Conservation (phyloP, 2,797 vertebrate species). For the Pempheris klunzingeri region DNA sequence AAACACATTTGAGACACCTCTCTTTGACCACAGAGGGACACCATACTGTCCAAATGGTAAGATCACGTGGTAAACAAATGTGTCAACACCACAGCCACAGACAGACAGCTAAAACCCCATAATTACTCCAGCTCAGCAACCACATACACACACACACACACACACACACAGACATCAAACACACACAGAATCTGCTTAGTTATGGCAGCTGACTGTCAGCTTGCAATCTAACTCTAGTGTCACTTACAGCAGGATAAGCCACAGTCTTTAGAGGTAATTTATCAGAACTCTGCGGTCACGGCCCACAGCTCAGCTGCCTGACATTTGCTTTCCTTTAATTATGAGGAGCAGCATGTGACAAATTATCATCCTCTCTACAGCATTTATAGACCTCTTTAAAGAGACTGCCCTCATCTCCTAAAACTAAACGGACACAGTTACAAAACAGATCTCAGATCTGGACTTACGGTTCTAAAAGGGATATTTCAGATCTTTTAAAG, state of each 20-base stretch:
- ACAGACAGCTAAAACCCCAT: conserved; percentile 54
- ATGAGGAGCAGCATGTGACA: conserved; percentile 36
- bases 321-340: conserved; percentile 50
- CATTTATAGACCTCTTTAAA: conserved; percentile 28
- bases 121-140: conserved; percentile 48
- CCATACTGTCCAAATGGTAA: conserved; percentile 32
- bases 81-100: conserved; percentile 53
- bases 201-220: conserved; percentile 68
- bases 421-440: not conserved
- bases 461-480: not conserved
- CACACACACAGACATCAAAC: conserved; percentile 29
- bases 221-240: conserved; percentile 64
- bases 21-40: conserved; percentile 12
- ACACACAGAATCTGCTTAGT: conserved; percentile 52
- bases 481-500: too few relatives aligned
- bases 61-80: conserved; percentile 47
- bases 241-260: conserved; percentile 67
- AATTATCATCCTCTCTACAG: conserved; percentile 33
- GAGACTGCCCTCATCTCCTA: not conserved
- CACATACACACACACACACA: conserved; percentile 30
- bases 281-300: conserved; percentile 44
- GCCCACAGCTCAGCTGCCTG: conserved; percentile 44
- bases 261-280: conserved; percentile 62
- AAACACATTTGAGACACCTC: not conserved
- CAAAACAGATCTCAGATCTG: not conserved